Conservation (phyloP, 1,140 invertebrate genomes). For the Calosoma granatense region DNA sequence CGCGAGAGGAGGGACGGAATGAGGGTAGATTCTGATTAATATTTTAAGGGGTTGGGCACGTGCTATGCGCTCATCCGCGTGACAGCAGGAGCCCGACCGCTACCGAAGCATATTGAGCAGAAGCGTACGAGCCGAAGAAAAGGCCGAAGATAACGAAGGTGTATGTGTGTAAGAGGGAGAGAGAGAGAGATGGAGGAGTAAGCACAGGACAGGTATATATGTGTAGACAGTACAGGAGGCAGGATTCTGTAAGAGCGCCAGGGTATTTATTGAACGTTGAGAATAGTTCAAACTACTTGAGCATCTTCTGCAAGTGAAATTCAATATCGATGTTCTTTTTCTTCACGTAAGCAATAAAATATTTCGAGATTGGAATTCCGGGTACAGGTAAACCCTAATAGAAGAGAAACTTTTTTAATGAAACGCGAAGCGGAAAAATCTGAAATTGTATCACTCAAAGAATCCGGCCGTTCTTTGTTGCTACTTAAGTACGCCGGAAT, state of each 20-base stretch:
- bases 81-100: no score
- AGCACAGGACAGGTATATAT: not conserved
- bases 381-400: not conserved
- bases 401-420: not conserved
- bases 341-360: not conserved
- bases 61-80: no score
- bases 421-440: not conserved
- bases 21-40: not conserved
- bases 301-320: not conserved
- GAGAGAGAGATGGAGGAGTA: not conserved
- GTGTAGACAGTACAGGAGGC: no score
- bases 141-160: no score
- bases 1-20: no score
- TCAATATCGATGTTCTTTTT: not conserved
- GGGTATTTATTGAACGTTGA: not conserved
- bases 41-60: no score
- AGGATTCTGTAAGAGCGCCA: not conserved
- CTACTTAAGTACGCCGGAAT: not conserved
- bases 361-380: not conserved
- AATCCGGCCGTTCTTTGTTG: not conserved
- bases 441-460: not conserved
- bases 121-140: no score
- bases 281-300: not conserved
- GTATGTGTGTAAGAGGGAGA: not conserved
- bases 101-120: no score